Evolutionary conservation across 1,140 invertebrate species (phyloP).

Genomic region (Drosophila sturtevanti): DNA sequence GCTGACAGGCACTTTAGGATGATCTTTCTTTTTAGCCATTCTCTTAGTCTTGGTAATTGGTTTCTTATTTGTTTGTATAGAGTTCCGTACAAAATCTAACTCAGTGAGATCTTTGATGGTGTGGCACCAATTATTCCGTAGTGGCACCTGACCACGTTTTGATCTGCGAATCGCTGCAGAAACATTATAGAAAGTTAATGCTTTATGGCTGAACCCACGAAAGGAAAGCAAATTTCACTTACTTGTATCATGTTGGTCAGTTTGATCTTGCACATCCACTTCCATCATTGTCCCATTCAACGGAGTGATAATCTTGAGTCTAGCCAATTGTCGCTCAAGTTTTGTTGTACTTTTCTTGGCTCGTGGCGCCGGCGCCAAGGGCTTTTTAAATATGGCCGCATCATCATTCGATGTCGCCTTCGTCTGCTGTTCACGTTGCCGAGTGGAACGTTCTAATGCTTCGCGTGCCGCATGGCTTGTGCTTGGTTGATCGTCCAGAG

Average conservation of each 20-base stretch:
- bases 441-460: conserved; percentile 14
- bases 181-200: neutral
- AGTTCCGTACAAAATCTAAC: conserved; percentile 16
- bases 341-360: conserved; percentile 13
- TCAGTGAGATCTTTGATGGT: conserved; percentile 31
- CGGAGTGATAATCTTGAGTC: conserved; percentile 12
- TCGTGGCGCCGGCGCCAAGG: conserved; percentile 38
- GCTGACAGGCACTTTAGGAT: neutral
- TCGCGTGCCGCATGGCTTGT: conserved; percentile 45
- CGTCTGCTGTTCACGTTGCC: neutral
- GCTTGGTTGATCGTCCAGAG: conserved; percentile 38
- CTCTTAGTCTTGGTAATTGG: neutral
- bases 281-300: neutral
- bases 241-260: conserved; percentile 21
- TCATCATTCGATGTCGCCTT: neutral
- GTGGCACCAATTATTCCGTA: conserved; percentile 49
- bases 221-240: neutral
- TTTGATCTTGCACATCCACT: neutral
- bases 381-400: conserved; percentile 52
- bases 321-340: conserved; percentile 19
- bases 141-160: conserved; percentile 60
- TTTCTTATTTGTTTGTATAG: neutral
- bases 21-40: neutral
- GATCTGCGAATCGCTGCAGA: conserved; percentile 50
- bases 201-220: neutral